Evolutionary conservation across 2,797 vertebrate genomes (phyloP).

Genomic region (Sebastiscus albofasciatus): DNA sequence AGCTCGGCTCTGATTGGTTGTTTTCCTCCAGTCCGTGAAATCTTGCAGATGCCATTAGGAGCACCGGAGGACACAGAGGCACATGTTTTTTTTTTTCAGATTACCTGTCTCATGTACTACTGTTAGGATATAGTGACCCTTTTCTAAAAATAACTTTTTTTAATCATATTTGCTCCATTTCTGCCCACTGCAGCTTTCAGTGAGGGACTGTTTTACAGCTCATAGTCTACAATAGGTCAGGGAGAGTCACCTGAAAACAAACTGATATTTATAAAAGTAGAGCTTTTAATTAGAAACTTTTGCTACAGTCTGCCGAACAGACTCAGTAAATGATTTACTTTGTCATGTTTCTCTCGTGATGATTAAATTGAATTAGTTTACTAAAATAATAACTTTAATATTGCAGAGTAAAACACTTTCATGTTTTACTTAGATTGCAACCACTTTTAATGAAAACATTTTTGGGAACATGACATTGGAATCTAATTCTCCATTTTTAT

Average conservation of each 20-base stretch:
- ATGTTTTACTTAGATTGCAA: slow-evolving; percentile 4
- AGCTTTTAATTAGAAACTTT: slow-evolving; percentile 4
- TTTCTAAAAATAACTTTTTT: too few relatives aligned
- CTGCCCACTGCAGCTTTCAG: too few relatives aligned
- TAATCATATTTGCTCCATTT: too few relatives aligned
- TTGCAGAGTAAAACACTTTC: not conserved
- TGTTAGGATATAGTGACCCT: too few relatives aligned
- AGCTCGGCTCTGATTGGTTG: too few relatives aligned
- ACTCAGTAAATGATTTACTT: not conserved
- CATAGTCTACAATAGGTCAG: not conserved
- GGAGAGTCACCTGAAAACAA: not conserved
- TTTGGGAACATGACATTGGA: slow-evolving; percentile 23
- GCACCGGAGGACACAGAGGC: too few relatives aligned
- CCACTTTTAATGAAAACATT: slow-evolving; percentile 16
- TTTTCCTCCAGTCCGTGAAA: too few relatives aligned
- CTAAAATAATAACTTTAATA: not conserved
- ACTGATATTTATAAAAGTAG: not conserved
- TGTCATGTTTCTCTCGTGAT: not conserved
- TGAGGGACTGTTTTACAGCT: not conserved
- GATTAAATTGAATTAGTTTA: not conserved
- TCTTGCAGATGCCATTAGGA: too few relatives aligned
- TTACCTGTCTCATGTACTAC: too few relatives aligned
- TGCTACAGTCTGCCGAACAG: not conserved
- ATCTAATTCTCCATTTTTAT: slow-evolving; percentile 30
- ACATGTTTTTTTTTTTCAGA: too few relatives aligned